Percentiles rank a stretch among this genome's conserved stretches.
Conservation (phyloP, 1,140 invertebrate species). For the Acromyrmex charruanus region DNA sequence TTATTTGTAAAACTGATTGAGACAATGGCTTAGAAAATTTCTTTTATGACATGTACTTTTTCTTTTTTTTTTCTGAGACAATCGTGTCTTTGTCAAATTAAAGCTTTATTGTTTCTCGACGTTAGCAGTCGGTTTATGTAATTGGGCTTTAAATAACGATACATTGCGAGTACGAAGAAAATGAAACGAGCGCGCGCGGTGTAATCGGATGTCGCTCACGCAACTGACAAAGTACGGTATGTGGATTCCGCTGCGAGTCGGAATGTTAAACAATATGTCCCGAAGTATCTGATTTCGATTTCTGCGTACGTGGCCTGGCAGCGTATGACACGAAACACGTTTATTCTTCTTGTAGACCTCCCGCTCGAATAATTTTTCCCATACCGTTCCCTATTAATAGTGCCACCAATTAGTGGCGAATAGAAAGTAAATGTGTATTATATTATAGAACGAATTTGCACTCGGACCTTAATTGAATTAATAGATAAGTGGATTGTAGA, state of each 20-base stretch:
- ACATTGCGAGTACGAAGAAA: background rate
- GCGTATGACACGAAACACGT: background rate
- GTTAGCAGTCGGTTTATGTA: background rate
- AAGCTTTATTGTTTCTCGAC: background rate
- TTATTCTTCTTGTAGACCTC: background rate
- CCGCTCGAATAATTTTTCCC: background rate
- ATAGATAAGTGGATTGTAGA: background rate
- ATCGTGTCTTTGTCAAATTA: constrained; percentile 4
- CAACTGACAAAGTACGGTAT: constrained; percentile 32
- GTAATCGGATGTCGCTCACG: constrained; percentile 41
- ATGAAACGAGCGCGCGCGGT: constrained; percentile 8
- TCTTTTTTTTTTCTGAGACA: background rate
- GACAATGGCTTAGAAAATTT: background rate
- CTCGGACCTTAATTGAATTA: constrained; percentile 12
- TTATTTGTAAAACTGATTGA: background rate
- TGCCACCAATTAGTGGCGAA: background rate
- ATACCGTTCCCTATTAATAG: constrained; percentile 24
- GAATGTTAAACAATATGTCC: constrained; percentile 63
- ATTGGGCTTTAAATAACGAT: constrained; percentile 23
- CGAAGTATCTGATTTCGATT: constrained; percentile 57
- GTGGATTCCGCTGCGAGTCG: constrained; percentile 42
- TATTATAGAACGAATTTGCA: background rate
- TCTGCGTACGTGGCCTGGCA: constrained; percentile 47
- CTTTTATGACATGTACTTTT: background rate
- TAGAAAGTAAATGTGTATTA: background rate